A percentile compares a stretch with the other conserved stretches of the same genome.
phyloP scores from a whole-genome alignment of 1,140 invertebrate species.

The Anastrepha obliqua region DNA sequence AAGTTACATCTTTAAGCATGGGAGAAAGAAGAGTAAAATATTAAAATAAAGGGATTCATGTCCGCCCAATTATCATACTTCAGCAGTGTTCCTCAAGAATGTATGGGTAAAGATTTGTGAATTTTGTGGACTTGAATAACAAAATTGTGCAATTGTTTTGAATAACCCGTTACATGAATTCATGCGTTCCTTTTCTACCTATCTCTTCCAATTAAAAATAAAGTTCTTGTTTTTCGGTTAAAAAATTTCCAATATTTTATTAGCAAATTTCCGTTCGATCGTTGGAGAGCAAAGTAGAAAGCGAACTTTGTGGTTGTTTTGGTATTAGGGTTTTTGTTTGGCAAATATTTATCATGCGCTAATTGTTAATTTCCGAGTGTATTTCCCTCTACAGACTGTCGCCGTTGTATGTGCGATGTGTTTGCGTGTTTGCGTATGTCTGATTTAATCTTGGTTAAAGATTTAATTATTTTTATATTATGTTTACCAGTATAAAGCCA shows the following conservation, averaged over 20 bases:
- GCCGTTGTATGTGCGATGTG: not conserved
- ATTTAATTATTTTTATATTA: slow-evolving; percentile 8
- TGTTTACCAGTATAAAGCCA: slow-evolving; percentile 14
- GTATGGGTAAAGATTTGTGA: too few species aligned
- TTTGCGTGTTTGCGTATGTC: not conserved
- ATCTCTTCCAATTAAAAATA: too few species aligned
- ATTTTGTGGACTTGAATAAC: too few species aligned
- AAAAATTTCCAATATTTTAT: not conserved
- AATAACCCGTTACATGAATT: too few species aligned
- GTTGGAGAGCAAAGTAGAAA: not conserved
- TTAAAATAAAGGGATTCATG: too few species aligned
- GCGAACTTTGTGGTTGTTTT: not conserved
- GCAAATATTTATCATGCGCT: slow-evolving; percentile 29
- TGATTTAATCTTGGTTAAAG: not conserved
- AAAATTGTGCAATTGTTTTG: too few species aligned
- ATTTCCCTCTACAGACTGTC: not conserved
- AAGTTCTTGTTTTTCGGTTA: not conserved
- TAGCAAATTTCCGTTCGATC: not conserved
- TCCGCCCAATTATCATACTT: too few species aligned
- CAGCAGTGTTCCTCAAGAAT: too few species aligned
- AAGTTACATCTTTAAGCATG: too few species aligned
- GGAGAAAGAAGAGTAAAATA: too few species aligned
- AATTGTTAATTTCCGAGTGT: slow-evolving; percentile 9
- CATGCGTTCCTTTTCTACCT: too few species aligned
- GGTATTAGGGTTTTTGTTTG: not conserved